These are phyloP conservation scores for Chironomus riparius DNA, from an alignment of 2,888 invertebrate genomes.

Conservation along the genomic window DNA sequence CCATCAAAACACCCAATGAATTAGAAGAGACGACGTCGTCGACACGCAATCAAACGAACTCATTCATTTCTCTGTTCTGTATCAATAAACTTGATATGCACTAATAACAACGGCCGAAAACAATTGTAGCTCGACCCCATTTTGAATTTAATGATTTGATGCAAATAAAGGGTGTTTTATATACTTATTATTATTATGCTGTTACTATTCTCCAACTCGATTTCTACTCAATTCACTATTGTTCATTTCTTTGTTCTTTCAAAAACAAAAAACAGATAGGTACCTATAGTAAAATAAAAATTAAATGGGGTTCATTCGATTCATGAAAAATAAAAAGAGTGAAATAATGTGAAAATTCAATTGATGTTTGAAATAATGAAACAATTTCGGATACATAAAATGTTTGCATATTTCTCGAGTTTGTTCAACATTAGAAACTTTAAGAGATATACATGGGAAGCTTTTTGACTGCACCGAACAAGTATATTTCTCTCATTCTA, in stretches of 20 bases:
- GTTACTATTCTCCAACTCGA: not conserved
- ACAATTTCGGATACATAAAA: not conserved
- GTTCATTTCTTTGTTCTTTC: not conserved
- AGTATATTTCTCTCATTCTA: not conserved
- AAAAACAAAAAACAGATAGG: no score
- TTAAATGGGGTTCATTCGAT: no score
- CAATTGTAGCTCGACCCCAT: conserved; percentile 16
- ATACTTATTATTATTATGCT: not conserved
- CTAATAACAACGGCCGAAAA: conserved; percentile 10
- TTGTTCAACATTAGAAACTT: no score
- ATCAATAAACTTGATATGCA: conserved; percentile 26
- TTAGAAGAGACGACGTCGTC: conserved; percentile 13
- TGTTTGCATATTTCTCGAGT: no score
- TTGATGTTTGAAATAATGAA: not conserved
- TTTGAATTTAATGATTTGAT: conserved; percentile 22
- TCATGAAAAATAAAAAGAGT: not conserved
- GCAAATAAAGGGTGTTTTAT: conserved; percentile 24
- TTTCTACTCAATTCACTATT: not conserved
- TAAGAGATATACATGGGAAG: not conserved
- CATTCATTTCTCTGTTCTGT: conserved; percentile 23
- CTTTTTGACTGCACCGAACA: not conserved
- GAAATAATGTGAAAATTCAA: not conserved
- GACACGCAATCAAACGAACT: conserved; percentile 25
- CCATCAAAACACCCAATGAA: conserved; percentile 20
- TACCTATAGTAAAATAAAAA: no score